Conservation (phyloP, 2,888 invertebrate genomes). For the Drosophila ezoana region DNA sequence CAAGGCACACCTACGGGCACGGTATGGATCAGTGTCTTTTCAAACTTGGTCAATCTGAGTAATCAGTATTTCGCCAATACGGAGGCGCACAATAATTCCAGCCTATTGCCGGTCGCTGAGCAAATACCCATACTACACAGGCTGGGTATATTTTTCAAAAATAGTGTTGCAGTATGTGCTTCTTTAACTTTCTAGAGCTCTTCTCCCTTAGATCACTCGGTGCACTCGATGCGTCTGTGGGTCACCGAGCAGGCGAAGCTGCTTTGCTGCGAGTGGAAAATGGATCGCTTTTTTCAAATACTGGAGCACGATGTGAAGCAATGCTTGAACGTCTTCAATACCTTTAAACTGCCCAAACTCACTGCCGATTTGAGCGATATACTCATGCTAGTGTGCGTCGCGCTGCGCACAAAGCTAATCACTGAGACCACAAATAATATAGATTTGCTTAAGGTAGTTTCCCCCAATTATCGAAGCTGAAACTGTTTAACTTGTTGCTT, state of each 20-base stretch:
- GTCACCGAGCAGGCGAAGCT: slow-evolving; percentile 90
- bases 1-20: slow-evolving; percentile 81
- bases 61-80: slow-evolving; percentile 89
- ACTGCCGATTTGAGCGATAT: slow-evolving; percentile 88
- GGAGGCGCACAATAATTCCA: slow-evolving; percentile 90
- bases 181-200: not conserved
- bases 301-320: slow-evolving; percentile 88
- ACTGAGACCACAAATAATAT: slow-evolving; percentile 92
- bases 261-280: slow-evolving; percentile 90
- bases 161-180: too few relatives aligned
- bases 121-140: slow-evolving; percentile 89
- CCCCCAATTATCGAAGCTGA: not conserved
- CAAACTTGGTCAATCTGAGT: slow-evolving; percentile 89
- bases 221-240: slow-evolving; percentile 92
- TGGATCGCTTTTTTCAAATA: slow-evolving; percentile 90
- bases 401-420: slow-evolving; percentile 92
- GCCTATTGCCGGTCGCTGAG: slow-evolving; percentile 91
- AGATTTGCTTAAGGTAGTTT: slow-evolving; percentile 89
- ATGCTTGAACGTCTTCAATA: slow-evolving; percentile 86
- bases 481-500: not conserved
- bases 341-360: slow-evolving; percentile 86
- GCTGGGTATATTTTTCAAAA: slow-evolving; percentile 67
- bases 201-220: slow-evolving; percentile 88
- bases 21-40: slow-evolving; percentile 86
- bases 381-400: slow-evolving; percentile 92